Evolutionary conservation across 2,113 vertebrate genomes (phyloP).

Genomic region (Hymenochirus boettgeri): DNA sequence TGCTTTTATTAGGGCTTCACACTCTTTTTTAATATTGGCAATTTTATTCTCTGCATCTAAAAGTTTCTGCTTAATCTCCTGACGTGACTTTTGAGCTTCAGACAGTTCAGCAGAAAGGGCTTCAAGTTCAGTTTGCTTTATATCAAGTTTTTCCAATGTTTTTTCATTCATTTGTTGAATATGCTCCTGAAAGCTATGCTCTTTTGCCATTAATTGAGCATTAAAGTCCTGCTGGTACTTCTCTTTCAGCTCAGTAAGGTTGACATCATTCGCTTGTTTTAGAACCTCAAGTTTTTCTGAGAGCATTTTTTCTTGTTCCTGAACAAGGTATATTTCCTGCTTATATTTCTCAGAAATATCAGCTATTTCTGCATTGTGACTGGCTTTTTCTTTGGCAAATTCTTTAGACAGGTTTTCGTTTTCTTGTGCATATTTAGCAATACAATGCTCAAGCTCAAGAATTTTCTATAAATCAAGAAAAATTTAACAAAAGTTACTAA

Average conservation of each 20-base stretch:
- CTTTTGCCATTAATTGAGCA: slow-evolving; percentile 74
- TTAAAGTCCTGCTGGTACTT: slow-evolving; percentile 67
- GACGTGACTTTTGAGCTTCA: slow-evolving; percentile 65
- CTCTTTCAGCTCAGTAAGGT: slow-evolving; percentile 67
- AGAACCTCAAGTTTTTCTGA: slow-evolving; percentile 59
- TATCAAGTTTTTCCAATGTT: slow-evolving; percentile 80
- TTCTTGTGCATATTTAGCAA: slow-evolving; percentile 65
- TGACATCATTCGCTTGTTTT: slow-evolving; percentile 59
- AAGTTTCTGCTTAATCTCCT: slow-evolving; percentile 70
- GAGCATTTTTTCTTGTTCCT: slow-evolving; percentile 60
- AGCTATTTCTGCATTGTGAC: slow-evolving; percentile 67
- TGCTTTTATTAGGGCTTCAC: slow-evolving; percentile 66
- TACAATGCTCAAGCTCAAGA: slow-evolving; percentile 85
- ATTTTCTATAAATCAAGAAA: slow-evolving; percentile 72
- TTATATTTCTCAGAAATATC: slow-evolving; percentile 68
- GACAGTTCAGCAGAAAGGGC: slow-evolving; percentile 74
- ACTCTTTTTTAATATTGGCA: slow-evolving; percentile 55
- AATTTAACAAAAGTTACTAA: no score
- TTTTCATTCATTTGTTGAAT: slow-evolving; percentile 90
- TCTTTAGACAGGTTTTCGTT: slow-evolving; percentile 61
- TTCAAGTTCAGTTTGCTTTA: slow-evolving; percentile 85
- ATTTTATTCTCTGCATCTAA: slow-evolving; percentile 51
- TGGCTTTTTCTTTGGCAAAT: slow-evolving; percentile 62
- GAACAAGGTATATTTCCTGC: slow-evolving; percentile 68
- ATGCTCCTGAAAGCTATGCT: slow-evolving; percentile 72